These are phyloP conservation scores for Meteorus sp. DNA, from an alignment of 1,140 invertebrate species.

Conservation along the genomic window DNA sequence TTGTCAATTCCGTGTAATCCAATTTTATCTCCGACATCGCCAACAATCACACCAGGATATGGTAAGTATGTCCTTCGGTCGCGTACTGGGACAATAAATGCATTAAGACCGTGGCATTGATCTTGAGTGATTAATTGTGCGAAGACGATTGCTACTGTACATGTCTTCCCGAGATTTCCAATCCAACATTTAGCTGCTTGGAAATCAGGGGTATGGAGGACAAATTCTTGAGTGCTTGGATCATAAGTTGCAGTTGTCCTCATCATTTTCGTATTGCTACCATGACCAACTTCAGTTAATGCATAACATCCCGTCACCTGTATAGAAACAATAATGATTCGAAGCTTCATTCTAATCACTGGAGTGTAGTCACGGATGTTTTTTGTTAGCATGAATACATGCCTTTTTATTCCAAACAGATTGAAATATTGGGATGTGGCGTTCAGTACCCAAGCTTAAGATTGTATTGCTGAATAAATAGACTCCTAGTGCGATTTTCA, in stretches of 20 bases:
- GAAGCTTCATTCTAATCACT: no score
- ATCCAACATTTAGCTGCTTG: slow-evolving; percentile 88
- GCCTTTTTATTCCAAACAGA: slow-evolving; percentile 74
- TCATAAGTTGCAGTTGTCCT: slow-evolving; percentile 82
- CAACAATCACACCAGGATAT: slow-evolving; percentile 74
- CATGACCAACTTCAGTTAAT: slow-evolving; percentile 85
- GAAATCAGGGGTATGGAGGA: slow-evolving; percentile 80
- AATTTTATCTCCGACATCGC: slow-evolving; percentile 82
- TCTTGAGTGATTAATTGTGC: slow-evolving; percentile 82
- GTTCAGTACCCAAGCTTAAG: slow-evolving; percentile 75
- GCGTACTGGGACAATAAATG: slow-evolving; percentile 79
- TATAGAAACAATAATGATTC: background rate
- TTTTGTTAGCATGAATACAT: slow-evolving; percentile 11
- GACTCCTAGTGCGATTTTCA: slow-evolving; percentile 74
- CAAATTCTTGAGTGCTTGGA: slow-evolving; percentile 72
- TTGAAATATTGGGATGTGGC: slow-evolving; percentile 76
- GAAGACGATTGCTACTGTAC: slow-evolving; percentile 86
- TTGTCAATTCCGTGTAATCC: slow-evolving; percentile 85
- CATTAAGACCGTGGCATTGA: slow-evolving; percentile 75
- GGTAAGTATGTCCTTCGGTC: slow-evolving; percentile 71
- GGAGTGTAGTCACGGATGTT: no score
- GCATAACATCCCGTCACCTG: slow-evolving; percentile 77
- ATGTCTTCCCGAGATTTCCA: slow-evolving; percentile 76
- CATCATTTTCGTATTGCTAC: slow-evolving; percentile 83
- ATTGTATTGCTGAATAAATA: slow-evolving; percentile 74